Base-by-base conservation (phyloP, 2,888 invertebrate genomes). In the Drosophila koepferae region DNA sequence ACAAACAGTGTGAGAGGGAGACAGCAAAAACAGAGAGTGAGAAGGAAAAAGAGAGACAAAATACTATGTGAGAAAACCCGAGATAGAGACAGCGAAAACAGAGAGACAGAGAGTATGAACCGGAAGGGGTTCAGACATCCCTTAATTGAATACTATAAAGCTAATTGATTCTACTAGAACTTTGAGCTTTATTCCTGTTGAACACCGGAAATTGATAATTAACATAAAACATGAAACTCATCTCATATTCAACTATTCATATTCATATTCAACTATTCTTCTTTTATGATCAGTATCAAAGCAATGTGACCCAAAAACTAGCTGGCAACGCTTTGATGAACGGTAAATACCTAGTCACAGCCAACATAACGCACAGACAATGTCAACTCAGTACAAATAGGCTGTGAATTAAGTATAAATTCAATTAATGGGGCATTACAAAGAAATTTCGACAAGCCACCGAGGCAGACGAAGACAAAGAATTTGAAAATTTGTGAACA, bases 361-460 rank as follows among this genome's bases (percentile, higher is more conserved):
- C 36, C 36, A 38, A 59, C 58, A 38, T 48, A 59, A 48, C 18
- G 28, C 46, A 38, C 46, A 28, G 28, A 16, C 43, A 68, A 56
- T 40, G 70, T 68, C 68, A 44, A 44, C 41, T 38, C 9, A 43
- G 34, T 44, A 31, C 20, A 58, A 56, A 51, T 44, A 8, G 20
- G 23, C 40, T 31, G 31, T n/a, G 18, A 56, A 43, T 18, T 69
- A 43, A 59, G 55, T 41, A 54, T 20, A 60, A 70, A 61, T 70
- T 48, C 20, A 71, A 60, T 71, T 54, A 71, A 69, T 59, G 69
- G 23, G 60, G 68, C 68, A 53, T 67, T 44, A 41, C 51, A 34
- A 18, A 14, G 16, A 38, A 63, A 34, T 38, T 48, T n/a, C 23
- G 48, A 36, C n/a, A 23, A 10, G 48, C 20, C 53, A 36, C 14